Evolutionary conservation across 2,888 invertebrate species (phyloP), one percentile per base, ranked within the genome.

Genomic region (Perdita meconis): DNA sequence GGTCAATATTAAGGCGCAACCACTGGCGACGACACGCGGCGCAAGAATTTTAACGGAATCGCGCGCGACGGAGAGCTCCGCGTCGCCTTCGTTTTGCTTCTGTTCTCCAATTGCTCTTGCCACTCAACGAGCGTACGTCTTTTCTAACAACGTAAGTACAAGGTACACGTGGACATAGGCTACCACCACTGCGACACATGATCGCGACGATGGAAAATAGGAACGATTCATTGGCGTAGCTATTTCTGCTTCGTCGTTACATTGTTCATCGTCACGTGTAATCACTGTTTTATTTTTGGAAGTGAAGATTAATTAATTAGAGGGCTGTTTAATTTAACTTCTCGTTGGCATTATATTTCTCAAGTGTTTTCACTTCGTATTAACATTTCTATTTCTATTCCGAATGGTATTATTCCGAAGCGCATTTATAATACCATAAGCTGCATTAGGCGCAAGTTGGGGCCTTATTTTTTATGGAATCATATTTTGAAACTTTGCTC

Each of bases 101-200:
- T 50, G 51, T 44, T 55, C 8, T 22, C 53, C 22, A 60, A 30
- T 60, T 59, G 66, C 55, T 56, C 53, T 60, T 63, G 59, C 51
- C 53, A 47, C 34, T 67, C 61, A 38, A 67, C 55, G 73, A 55
- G 73, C 60, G 61, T 67, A 61, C 56, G 73, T 61, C 73, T 68
- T 73, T 73, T 68, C 73, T 68, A 73, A 73, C 73, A 61, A 73
- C 67, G n/a, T 73, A 73, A 73, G 67, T 67, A 73, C 73, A 68
- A 61, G 67, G 73, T 73, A 64, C 67, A 61, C 56, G 67, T 73
- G 73, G 73, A 67, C 73, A 67, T 59, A 47, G 36, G 38, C 42
- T 42, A 44, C 73, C 55, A 56, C 53, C 61, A 61, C 67, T 38
- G 71, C 24, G 65, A 57, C 73, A 61, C 57, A 61, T 30, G 73